phyloP scores from a whole-genome alignment of 2,113 vertebrate species.

The Laticauda laticaudata region DNA sequence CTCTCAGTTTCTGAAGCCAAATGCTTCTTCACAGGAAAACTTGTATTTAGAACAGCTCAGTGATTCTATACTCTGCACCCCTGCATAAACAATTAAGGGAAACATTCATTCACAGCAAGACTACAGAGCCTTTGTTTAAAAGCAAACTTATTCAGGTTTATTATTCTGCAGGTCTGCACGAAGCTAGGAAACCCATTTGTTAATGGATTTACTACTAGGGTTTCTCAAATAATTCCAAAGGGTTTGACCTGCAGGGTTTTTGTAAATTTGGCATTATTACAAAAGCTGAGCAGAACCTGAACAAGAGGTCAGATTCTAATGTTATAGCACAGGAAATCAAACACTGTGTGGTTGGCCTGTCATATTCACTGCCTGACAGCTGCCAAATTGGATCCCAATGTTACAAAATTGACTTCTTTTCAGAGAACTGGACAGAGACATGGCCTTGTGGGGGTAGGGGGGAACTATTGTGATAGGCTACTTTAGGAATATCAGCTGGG shows the following conservation, averaged over 20 bases:
- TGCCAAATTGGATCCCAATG: constrained; percentile 63
- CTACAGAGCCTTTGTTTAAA: neutral
- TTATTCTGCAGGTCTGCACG: neutral
- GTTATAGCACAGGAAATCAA: constrained; percentile 59
- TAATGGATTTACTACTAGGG: constrained; percentile 51
- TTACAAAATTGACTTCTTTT: constrained; percentile 59
- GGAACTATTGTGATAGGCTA: constrained; percentile 44
- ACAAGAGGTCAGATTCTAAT: constrained; percentile 48
- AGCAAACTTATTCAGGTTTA: neutral
- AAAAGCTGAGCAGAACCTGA: constrained; percentile 58
- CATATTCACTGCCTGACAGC: constrained; percentile 56
- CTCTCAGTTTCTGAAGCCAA: neutral
- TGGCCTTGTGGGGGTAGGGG: constrained; percentile 38
- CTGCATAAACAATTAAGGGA: neutral
- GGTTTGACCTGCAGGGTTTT: constrained; percentile 20
- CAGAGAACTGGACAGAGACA: constrained; percentile 63
- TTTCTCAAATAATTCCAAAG: constrained; percentile 39
- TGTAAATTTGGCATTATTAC: constrained; percentile 32
- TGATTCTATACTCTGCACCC: neutral
- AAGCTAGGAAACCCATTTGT: constrained; percentile 6
- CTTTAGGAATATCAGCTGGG: constrained; percentile 23
- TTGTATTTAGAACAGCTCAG: neutral
- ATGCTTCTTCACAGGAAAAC: neutral
- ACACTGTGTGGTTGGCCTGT: constrained; percentile 38
- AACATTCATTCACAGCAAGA: neutral